Percentiles rank a stretch among this genome's conserved stretches.
phyloP scores from a whole-genome alignment of 2,113 vertebrate species.

The Xenopus laevis region DNA sequence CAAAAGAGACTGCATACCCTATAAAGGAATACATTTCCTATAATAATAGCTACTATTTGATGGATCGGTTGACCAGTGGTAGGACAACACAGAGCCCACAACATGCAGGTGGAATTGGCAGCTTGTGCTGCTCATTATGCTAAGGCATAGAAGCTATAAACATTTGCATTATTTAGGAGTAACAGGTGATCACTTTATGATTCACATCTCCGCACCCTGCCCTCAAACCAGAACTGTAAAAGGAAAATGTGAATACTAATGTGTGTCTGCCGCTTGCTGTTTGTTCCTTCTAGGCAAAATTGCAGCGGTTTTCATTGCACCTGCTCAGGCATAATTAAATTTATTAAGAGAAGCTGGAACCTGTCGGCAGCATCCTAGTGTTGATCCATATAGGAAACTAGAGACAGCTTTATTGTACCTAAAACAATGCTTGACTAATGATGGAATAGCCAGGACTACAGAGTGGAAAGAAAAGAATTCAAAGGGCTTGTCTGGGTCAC shows the following conservation, averaged over 20 bases:
- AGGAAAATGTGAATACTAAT: constrained; percentile 6
- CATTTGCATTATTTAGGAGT: constrained; percentile 40
- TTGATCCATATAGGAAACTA: not conserved
- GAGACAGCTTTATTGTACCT: no score
- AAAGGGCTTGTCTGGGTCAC: no score
- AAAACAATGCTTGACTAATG: no score
- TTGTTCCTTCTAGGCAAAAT: constrained; percentile 31
- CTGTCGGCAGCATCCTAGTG: not conserved
- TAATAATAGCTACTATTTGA: not conserved
- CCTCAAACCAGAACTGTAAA: constrained; percentile 35
- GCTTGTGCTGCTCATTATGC: not conserved
- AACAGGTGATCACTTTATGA: constrained; percentile 31
- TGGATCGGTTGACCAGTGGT: not conserved
- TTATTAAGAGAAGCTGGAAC: not conserved
- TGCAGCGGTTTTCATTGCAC: constrained; percentile 25
- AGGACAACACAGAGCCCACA: not conserved
- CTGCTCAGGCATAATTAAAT: constrained; percentile 26
- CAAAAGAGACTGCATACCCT: not conserved
- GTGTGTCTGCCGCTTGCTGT: constrained; percentile 18
- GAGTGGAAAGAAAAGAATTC: no score
- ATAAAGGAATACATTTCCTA: not conserved
- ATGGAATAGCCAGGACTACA: no score
- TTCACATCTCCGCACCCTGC: constrained; percentile 28
- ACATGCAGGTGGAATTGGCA: constrained; percentile 14
- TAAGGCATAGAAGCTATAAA: not conserved